Percentiles rank a stretch among this genome's conserved stretches.
Conservation (phyloP, 2,113 vertebrate species). For the Thamnophis sirtalis region DNA sequence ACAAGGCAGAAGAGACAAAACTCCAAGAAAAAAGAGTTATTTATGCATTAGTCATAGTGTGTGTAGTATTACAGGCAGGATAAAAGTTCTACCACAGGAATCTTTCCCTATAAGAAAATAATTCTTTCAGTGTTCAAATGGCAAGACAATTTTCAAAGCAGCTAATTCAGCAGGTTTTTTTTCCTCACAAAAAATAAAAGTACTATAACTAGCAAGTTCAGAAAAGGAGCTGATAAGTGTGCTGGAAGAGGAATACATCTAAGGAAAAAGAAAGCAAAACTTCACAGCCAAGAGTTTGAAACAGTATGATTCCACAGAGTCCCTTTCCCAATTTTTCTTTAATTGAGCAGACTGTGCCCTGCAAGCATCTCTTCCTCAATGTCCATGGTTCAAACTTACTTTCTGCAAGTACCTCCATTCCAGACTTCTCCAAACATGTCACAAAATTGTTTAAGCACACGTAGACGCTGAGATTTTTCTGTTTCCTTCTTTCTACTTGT, state of each 20-base stretch:
- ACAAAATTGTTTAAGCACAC: not conserved
- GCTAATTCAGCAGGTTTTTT: conserved; percentile 29
- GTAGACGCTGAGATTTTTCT: conserved; percentile 31
- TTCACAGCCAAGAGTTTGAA: not conserved
- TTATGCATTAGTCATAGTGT: not conserved
- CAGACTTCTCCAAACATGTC: not conserved
- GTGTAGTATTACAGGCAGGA: not conserved
- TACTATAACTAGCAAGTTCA: conserved; percentile 21
- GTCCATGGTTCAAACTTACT: conserved; percentile 49
- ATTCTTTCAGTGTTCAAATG: not conserved
- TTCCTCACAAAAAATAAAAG: not conserved
- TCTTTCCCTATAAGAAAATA: conserved; percentile 4
- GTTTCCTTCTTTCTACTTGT: conserved; percentile 60
- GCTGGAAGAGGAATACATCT: conserved; percentile 27
- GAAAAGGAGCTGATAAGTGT: conserved; percentile 37
- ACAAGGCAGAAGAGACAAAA: not conserved
- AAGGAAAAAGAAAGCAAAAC: conserved; percentile 8
- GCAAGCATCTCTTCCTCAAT: not conserved
- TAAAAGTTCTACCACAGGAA: not conserved
- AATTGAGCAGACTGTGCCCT: not conserved
- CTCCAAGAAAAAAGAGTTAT: not conserved
- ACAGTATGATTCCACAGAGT: rapidly evolving
- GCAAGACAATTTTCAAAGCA: conserved; percentile 23
- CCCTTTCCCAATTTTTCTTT: not conserved
- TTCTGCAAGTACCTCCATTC: conserved; percentile 1